Percentiles rank a stretch among this genome's conserved stretches.
Conservation (phyloP, 2,888 invertebrate species). For the Scaptomyza caliginosa region DNA sequence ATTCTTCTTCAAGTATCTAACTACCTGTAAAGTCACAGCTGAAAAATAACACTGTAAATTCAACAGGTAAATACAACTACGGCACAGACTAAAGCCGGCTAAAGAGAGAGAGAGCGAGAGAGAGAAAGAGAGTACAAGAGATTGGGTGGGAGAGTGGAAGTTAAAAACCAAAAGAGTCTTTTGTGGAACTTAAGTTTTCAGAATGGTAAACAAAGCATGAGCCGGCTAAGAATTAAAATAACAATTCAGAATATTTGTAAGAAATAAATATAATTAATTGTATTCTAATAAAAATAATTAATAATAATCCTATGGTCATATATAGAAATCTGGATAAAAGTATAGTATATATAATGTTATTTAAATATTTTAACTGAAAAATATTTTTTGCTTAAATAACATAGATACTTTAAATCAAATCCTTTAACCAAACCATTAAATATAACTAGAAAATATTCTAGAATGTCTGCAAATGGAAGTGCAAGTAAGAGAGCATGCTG, state of each 20-base stretch:
- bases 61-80: constrained; percentile 52
- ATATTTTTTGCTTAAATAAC: too few relatives aligned
- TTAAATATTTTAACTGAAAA: too few relatives aligned
- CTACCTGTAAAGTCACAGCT: constrained; percentile 59
- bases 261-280: too few relatives aligned
- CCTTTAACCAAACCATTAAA: neutral
- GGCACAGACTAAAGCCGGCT: constrained; percentile 1
- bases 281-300: too few relatives aligned
- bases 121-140: neutral
- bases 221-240: neutral
- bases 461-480: constrained; percentile 7
- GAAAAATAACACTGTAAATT: constrained; percentile 10
- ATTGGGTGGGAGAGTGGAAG: constrained; percentile 3
- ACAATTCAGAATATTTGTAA: neutral
- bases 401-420: too few relatives aligned
- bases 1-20: constrained; percentile 13
- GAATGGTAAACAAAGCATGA: constrained; percentile 1
- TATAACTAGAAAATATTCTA: neutral
- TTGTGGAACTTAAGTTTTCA: constrained; percentile 22
- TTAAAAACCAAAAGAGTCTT: constrained; percentile 13
- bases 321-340: too few relatives aligned
- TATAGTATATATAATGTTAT: too few relatives aligned
- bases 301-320: too few relatives aligned
- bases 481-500: constrained; percentile 7
- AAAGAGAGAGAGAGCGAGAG: neutral